Base-by-base conservation (phyloP, 2,888 invertebrate species). In the Diplazon laetatorius region DNA sequence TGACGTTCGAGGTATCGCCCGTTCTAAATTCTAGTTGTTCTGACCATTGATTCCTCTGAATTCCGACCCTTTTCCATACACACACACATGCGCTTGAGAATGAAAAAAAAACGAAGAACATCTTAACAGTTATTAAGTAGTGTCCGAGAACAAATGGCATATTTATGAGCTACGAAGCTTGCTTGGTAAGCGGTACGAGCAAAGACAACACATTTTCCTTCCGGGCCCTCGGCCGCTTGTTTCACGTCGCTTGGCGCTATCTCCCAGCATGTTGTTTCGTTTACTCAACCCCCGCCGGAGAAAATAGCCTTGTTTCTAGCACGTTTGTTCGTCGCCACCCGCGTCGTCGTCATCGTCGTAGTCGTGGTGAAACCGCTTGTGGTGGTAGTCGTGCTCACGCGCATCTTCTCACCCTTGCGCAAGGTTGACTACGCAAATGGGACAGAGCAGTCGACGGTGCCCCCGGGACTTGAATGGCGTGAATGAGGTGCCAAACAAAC, bases 401-500 rank as follows among this genome's bases (percentile, higher is more conserved):
- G 50, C 46, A 63, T 73, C 72, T 79, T 75, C 71, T 63, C 69
- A 73, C 52, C 75, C 30, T 30, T 30, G 30, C 30, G 30, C 30
- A 2, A 25, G 16, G 52, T 52, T 10, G 50, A 22, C 50, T 22
- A 39, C 39, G 63, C 44, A 37, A 76, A 71, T 66, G 37, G 37
- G 22, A 37, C 39, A 18, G 60, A n/a, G n/a, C n/a, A 63, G 63
- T 57, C 10, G 22, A 46, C 37, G 14, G 55, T 22, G 12, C 50
- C 57, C 44, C 39, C 12, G 66, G 39, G 48, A 22, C 50, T 55
- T 44, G 62, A 74, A 70, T 55, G 55, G 68, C 57, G 37, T 75
- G 57, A 80, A 78, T 75, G 75, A 71, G 63, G 75, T 63, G 75
- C 70, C 75, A 78, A 71, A 80, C 77, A 81, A 78, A 81, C 78